Evolutionary conservation across 2,113 vertebrate species (phyloP).

Genomic region (Montifringilla adamsi): DNA sequence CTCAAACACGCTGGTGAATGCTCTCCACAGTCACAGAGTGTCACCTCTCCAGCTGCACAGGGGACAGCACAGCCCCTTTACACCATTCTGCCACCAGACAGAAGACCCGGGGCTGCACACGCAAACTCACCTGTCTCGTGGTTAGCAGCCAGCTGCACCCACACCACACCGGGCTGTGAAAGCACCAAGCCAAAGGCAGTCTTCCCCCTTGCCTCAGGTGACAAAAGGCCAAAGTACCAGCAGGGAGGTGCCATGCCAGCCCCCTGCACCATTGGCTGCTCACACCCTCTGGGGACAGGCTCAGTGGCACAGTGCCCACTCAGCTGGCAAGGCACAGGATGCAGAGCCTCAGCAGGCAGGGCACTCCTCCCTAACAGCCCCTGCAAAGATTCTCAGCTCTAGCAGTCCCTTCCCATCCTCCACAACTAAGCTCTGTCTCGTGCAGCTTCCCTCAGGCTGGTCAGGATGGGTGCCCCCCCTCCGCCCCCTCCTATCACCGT

Average conservation of each 20-base stretch:
- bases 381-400: background rate
- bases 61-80: rapidly evolving
- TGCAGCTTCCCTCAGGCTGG: background rate
- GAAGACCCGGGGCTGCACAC: background rate
- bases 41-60: background rate
- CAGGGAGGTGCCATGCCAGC: background rate
- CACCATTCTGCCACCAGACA: background rate
- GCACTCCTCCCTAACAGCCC: background rate
- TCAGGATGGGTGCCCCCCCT: rapidly evolving
- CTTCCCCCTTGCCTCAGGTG: background rate
- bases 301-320: background rate
- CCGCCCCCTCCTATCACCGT: rapidly evolving
- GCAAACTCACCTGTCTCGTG: background rate
- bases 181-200: background rate
- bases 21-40: rapidly evolving
- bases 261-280: background rate
- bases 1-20: rapidly evolving
- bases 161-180: background rate
- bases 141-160: background rate
- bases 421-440: background rate
- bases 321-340: background rate
- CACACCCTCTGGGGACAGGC: background rate
- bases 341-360: background rate
- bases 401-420: background rate
- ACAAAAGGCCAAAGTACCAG: conserved; percentile 31